Percentiles rank a stretch among this genome's conserved stretches.
Evolutionary conservation across 2,888 invertebrate genomes (phyloP).

Genomic region (Auanema freiburgensis): DNA sequence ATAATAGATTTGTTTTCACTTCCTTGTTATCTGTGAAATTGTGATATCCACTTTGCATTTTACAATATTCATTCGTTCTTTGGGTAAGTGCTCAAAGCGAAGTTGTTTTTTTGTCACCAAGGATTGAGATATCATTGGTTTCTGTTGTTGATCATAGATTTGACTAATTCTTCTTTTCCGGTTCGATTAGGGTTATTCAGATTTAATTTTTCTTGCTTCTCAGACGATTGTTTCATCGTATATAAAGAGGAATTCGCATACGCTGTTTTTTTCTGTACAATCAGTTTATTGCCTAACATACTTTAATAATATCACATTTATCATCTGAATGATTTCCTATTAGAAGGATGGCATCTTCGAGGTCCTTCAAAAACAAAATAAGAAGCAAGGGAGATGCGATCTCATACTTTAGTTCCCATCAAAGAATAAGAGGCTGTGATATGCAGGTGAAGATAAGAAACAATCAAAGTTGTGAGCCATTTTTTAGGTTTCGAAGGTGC

Average conservation of each 20-base stretch:
- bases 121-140: background rate
- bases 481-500: slow-evolving; percentile 38
- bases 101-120: slow-evolving; percentile 2
- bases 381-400: slow-evolving; percentile 8
- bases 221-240: too few species aligned
- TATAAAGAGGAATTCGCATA: too few species aligned
- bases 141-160: background rate
- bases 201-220: too few species aligned
- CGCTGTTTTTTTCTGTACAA: too few species aligned
- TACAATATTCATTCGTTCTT: too few species aligned
- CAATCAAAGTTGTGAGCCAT: background rate
- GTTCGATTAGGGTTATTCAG: too few species aligned
- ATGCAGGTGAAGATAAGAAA: slow-evolving; percentile 8
- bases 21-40: background rate
- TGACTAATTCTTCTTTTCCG: background rate
- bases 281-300: too few species aligned
- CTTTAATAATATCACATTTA: too few species aligned
- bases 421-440: slow-evolving; percentile 9
- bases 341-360: too few species aligned
- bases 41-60: background rate
- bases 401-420: slow-evolving; percentile 16
- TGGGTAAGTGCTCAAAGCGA: background rate
- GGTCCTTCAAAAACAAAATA: too few species aligned
- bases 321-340: too few species aligned
- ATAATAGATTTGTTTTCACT: slow-evolving; percentile 4